Base-by-base conservation (phyloP, 2,888 invertebrate species). In the Heliconius cydno region DNA sequence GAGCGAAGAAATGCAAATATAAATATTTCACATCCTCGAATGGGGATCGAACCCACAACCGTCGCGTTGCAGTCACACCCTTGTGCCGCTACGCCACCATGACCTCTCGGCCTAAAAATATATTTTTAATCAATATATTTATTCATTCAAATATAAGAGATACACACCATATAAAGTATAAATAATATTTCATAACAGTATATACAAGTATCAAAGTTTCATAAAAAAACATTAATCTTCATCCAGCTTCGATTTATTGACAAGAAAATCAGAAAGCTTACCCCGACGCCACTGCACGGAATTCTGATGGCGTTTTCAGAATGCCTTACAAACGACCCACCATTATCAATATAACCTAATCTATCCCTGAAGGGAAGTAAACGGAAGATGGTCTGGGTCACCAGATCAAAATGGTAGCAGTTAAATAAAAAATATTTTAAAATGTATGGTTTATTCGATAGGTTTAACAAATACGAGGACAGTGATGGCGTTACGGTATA, bases 271-370 rank as follows among this genome's bases (percentile, higher is more conserved):
- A 90, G 90, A 92, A 92, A 89, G 90, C 89, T 87, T 90, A 89
- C 89, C 89, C 88, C 87, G 86, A 84, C 84, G 85, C 86, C 86
- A 85, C 85, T 84, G 88, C 83, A 82, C 84, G 82, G 92, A 93
- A 94, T 94, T 93, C 91, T 90, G 90, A 94, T 93, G 89, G 86
- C 90, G 86, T 86, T 90, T 90, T 90, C 87, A 91, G 89, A 89
- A 87, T 88, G 86, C 87, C 82, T 80, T 77, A 79, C 84, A 84
- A 89, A 86, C 88, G 86, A 88, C 86, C 87, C 85, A 85, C 90
- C 86, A 89, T 90, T 92, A 92, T 77, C 82, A 77, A 80, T 76
- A 79, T 82, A 81, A 91, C 91, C 90, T 90, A 88, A 90, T 87
- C 86, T 86, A 87, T 86, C 85, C 83, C 83, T 79, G 82, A 86